Base-by-base conservation (phyloP, 2,113 vertebrate species). In the Hypocryptadius cinnamomeus region DNA sequence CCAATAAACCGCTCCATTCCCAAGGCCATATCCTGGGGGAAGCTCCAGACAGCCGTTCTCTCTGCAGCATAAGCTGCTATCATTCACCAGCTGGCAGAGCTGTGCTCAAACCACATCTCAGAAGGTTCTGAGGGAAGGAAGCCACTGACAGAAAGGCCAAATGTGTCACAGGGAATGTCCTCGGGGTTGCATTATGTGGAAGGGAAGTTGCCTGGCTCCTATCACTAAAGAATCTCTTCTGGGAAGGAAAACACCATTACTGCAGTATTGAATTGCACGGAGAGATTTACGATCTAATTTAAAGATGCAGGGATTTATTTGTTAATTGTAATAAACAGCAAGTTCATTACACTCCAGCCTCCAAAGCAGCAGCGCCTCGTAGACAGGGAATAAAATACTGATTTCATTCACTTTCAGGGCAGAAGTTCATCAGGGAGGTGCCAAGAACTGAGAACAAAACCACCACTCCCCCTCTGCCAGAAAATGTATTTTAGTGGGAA, bases 241-340 rank as follows among this genome's bases (percentile, higher is more conserved):
- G 94, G 86, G 92, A 94, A 97, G 94, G 90, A 89, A 96, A 95
- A 93, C 87, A 92, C 86, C 93, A 94, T 96, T 94, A 83, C 40
- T 4, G 23, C 24, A 57, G 81, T 90, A 97, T 79, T 97, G 97
- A 92, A 97, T 94, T 97, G 93, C 96, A 95, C 51, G 3, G 76
- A 68, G 96, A 97, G 94, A 97, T 97, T 98, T 96, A 97, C 83
- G 89, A 95, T 92, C 94, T 95, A 94, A 97, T 98, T 97, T 97
- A 97, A 96, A 97, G 91, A 95, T 82, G 94, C 86, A 63, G 96
- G 93, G 89, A 87, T 96, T 92, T 96, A 96, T 97, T 97, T 97
- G 94, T 97, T 98, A 97, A 97, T 98, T 97, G 97, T 93, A 97
- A 97, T 95, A 97, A 97, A 93, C 96, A 96, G 90, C 92, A 93